These are phyloP conservation scores for Chaitophorus viminalis DNA, from an alignment of 2,888 invertebrate genomes.

Conservation along the genomic window DNA sequence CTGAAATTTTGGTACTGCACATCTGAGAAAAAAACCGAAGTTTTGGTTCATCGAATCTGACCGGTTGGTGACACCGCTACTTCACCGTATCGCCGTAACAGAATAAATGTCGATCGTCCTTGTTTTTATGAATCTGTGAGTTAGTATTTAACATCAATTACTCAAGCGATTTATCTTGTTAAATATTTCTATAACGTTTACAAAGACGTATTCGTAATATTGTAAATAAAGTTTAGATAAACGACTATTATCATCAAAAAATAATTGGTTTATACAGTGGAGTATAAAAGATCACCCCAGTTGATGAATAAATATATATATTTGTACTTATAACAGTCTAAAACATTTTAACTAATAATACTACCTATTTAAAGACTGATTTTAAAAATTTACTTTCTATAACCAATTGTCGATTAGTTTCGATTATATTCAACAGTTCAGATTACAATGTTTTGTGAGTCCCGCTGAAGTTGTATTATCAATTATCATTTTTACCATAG, in stretches of 20 bases:
- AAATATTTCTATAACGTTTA: neutral
- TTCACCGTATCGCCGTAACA: neutral
- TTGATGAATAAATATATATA: no score
- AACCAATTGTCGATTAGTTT: neutral
- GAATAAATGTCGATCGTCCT: neutral
- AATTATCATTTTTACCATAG: neutral
- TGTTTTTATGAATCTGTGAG: neutral
- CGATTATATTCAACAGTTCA: neutral
- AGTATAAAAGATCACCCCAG: no score
- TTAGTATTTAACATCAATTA: neutral
- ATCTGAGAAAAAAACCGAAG: neutral
- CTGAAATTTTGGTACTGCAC: neutral
- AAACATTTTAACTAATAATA: no score
- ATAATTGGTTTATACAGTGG: no score
- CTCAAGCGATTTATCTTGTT: neutral
- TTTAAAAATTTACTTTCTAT: no score
- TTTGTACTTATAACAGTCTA: no score
- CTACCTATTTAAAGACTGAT: no score
- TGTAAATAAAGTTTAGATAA: no score
- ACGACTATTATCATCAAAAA: no score
- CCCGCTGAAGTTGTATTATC: neutral
- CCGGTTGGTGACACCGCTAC: neutral
- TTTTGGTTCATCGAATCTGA: conserved; percentile 24
- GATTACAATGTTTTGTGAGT: neutral
- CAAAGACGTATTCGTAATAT: neutral